Evolutionary conservation across 1,140 invertebrate genomes (phyloP).

Genomic region (Habropoda laboriosa): DNA sequence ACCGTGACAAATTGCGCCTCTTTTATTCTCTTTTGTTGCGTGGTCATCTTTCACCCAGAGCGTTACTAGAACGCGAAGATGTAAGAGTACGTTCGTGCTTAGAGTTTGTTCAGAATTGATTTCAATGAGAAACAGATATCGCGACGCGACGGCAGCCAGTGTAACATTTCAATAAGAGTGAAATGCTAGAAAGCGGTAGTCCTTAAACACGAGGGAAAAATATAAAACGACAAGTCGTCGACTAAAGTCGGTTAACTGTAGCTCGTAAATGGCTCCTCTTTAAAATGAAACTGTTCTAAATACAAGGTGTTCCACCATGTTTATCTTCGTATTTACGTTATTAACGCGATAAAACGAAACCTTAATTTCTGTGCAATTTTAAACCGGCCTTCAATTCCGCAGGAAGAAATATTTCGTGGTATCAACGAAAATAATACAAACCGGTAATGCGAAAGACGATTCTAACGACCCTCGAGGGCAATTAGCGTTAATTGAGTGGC

Average conservation of each 20-base stretch:
- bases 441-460: neutral
- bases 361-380: too few species aligned
- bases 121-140: conserved; percentile 14
- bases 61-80: neutral
- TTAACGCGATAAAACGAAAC: too few species aligned
- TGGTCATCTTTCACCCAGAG: neutral
- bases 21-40: conserved; percentile 15
- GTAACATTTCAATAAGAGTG: conserved; percentile 10
- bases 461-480: neutral
- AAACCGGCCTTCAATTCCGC: too few species aligned
- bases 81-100: neutral
- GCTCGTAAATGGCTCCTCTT: neutral
- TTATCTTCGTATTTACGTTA: too few species aligned
- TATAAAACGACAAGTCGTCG: neutral
- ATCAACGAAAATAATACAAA: too few species aligned
- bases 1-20: conserved; percentile 16
- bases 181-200: conserved; percentile 26
- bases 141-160: neutral
- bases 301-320: too few species aligned
- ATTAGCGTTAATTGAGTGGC: conserved; percentile 29
- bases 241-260: neutral
- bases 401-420: too few species aligned
- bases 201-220: neutral
- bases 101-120: neutral
- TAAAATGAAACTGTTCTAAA: neutral